Conservation (phyloP, 2,888 invertebrate species). For the Oegoconia quadripuncta region DNA sequence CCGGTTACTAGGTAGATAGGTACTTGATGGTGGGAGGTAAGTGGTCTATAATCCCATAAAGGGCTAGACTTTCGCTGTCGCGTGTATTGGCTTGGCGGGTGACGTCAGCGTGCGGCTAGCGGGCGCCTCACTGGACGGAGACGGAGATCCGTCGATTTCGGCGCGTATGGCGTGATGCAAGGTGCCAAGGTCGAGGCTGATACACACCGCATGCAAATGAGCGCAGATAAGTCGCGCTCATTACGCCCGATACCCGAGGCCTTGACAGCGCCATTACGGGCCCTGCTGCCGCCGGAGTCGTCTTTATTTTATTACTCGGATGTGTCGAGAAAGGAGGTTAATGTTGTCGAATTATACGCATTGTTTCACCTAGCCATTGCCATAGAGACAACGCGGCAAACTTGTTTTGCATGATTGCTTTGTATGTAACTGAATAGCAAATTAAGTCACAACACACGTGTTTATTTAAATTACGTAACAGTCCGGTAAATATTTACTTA, state of each 20-base stretch:
- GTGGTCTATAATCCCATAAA: conserved; percentile 13
- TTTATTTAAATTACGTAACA: too few species aligned
- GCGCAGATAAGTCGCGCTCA: conserved; percentile 69
- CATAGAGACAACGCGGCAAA: conserved; percentile 46
- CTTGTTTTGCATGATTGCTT: conserved; percentile 25
- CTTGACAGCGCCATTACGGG: conserved; percentile 54
- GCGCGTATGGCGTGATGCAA: conserved; percentile 52
- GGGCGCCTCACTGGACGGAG: too few species aligned
- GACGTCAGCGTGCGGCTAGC: conserved; percentile 40
- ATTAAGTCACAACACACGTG: conserved; percentile 1
- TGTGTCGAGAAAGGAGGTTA: conserved; percentile 69
- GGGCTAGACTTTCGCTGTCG: conserved; percentile 37
- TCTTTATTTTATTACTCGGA: conserved; percentile 68
- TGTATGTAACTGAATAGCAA: conserved; percentile 7
- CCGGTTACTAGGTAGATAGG: too few species aligned
- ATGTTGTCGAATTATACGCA: conserved; percentile 65
- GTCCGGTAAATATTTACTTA: too few species aligned
- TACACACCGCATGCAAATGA: conserved; percentile 71
- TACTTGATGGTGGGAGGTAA: too few species aligned
- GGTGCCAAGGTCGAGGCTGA: conserved; percentile 71
- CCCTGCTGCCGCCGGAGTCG: conserved; percentile 55
- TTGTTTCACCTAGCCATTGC: conserved; percentile 63
- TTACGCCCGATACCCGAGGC: conserved; percentile 61
- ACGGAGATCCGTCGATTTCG: conserved; percentile 42
- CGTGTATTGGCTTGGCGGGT: conserved; percentile 23